Evolutionary conservation across 2,113 vertebrate genomes (phyloP).

Genomic region (Grallaria varia): DNA sequence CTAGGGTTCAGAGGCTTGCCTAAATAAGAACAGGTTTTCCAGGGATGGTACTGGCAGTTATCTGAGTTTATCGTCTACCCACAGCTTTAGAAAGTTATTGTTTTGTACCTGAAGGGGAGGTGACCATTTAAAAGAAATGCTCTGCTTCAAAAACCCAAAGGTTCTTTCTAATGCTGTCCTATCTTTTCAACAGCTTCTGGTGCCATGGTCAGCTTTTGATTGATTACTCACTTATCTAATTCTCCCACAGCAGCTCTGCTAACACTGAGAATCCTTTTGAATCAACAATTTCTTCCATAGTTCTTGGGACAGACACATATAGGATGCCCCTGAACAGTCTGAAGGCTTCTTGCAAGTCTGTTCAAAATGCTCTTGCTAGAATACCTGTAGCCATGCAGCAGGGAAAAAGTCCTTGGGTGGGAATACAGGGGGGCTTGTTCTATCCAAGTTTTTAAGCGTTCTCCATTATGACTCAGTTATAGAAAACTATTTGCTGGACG

Average conservation of each 20-base stretch:
- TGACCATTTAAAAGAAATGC: background rate
- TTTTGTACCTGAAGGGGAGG: slow-evolving; percentile 17
- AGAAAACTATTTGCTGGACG: background rate
- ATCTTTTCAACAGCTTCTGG: background rate
- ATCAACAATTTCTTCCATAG: background rate
- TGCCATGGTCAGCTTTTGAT: slow-evolving; percentile 6
- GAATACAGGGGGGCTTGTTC: background rate
- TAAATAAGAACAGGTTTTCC: background rate
- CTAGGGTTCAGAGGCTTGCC: background rate
- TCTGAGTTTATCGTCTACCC: background rate
- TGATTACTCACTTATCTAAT: slow-evolving; percentile 8
- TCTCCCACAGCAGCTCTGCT: slow-evolving; percentile 5
- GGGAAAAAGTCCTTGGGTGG: background rate
- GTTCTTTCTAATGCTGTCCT: background rate
- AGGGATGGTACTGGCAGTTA: background rate
- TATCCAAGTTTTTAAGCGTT: background rate
- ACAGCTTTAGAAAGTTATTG: background rate
- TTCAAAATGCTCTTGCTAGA: background rate
- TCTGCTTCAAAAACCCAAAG: background rate
- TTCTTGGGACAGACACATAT: background rate
- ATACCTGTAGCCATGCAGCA: background rate
- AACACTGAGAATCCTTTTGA: background rate
- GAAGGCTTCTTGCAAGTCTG: background rate
- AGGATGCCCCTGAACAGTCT: background rate
- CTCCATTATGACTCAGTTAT: background rate